Evolutionary conservation across 2,113 vertebrate species (phyloP).

Genomic region (Platichthys stellatus): DNA sequence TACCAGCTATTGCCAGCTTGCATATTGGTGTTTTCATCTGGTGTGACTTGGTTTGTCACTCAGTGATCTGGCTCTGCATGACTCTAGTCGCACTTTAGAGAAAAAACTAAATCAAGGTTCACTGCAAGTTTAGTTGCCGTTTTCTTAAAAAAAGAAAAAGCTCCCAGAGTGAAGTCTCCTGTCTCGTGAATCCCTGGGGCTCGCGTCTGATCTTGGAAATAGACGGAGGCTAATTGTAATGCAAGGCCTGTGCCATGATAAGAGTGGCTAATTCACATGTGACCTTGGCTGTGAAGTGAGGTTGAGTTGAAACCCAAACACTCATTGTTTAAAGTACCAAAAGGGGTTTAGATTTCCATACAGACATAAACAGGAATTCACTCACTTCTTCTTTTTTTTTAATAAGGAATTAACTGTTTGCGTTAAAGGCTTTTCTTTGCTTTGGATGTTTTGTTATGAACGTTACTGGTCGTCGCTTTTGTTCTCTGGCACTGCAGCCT

Average conservation of each 20-base stretch:
- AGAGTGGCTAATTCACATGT: slow-evolving; percentile 59
- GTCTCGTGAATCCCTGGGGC: slow-evolving; percentile 53
- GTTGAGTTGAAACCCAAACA: slow-evolving; percentile 50
- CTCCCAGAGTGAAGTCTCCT: slow-evolving; percentile 54
- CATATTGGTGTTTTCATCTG: background rate
- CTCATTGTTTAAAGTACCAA: slow-evolving; percentile 42
- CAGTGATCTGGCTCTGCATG: background rate
- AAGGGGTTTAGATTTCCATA: background rate
- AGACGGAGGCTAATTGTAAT: slow-evolving; percentile 66
- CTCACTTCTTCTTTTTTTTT: too few relatives aligned
- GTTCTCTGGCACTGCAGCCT: background rate
- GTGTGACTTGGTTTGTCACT: background rate
- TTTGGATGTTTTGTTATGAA: slow-evolving; percentile 2
- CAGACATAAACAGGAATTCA: background rate
- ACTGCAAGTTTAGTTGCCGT: slow-evolving; percentile 30
- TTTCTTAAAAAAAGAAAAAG: slow-evolving; percentile 50
- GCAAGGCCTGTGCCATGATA: slow-evolving; percentile 57
- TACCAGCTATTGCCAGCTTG: background rate
- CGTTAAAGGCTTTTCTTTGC: slow-evolving; percentile 11
- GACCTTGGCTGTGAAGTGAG: slow-evolving; percentile 61
- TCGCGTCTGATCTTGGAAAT: slow-evolving; percentile 55
- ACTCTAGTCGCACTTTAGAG: slow-evolving; percentile 2
- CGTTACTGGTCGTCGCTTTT: background rate
- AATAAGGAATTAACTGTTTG: background rate
- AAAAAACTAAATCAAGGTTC: slow-evolving; percentile 7